Base-by-base conservation (phyloP, 2,797 vertebrate species). In the Scolopax bukidnonensis region DNA sequence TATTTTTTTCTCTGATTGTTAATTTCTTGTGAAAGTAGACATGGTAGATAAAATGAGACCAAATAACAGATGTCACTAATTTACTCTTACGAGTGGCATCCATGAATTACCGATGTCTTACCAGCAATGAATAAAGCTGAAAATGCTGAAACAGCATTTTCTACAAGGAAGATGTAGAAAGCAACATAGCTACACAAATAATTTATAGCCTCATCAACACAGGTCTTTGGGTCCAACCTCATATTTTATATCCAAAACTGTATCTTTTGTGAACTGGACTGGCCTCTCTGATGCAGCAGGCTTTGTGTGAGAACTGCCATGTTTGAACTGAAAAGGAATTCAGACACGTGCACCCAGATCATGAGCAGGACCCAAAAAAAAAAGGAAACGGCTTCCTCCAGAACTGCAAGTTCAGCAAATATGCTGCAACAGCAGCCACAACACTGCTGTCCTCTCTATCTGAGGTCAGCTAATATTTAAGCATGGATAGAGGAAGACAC, bases 401-500 rank as follows among this genome's bases (percentile, higher is more conserved):
- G 18, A 79, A 48, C 41, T 60, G 47, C 1, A 1, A 85, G n/a
- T 48, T 89, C 82, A 90, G 61, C 53, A 94, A 82, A 75, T 60
- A 28, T 2, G 3, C 56, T 85, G 40, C 47, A 88, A 59, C 6
- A 93, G 68, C 63, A 88, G 70, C 56, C 47, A 7, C 67, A 78
- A 57, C 53, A 78, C 41, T 59, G 53, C 36, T 61, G 36, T 50
- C 78, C 57, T 71, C 85, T 60, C 76, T 90, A 76, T 77, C 41
- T 30, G 40, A 89, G 75, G 95, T 88, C 81, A 92, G 74, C 56
- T 84, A 89, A 77, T 23, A 50, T 38, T 80, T 67, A 64, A 75
- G 51, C 32, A 70, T 9, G 14, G 63, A 40, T 53, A 67, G 12
- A 45, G 28, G 51, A 81, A 90, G 59, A 73, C 41, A 93, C 19